Evolutionary conservation across 2,113 vertebrate genomes (phyloP), one percentile per base, ranked within the genome.

Genomic region (Siniperca knerii): DNA sequence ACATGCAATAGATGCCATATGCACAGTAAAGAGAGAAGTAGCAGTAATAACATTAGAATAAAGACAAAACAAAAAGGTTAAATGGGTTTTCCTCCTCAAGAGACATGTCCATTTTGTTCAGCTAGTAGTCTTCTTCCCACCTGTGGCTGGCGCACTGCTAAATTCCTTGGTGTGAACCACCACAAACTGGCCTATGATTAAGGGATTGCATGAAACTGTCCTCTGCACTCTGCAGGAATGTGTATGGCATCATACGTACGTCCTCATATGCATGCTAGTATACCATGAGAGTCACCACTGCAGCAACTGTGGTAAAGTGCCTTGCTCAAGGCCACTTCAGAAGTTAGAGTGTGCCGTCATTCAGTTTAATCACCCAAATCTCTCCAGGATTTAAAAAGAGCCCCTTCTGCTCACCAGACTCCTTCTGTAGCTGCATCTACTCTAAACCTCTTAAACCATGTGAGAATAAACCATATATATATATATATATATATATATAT

Each of bases 371-470:
- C 58, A 10, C 58, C 20, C 20, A 64, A 37, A 76, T 76, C 74
- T 50, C 44, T 23, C 29, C 23, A 10, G 60, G 74, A 76, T 64
- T 50, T 50, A 21, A 23, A 37, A 37, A 42, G 23, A 73, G 54
- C 70, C 54, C 70, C 58, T 23, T 75, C 73, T 75, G 73, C 58
- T 75, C 73, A n/a, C 58, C 42, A 61, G 73, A 62, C 25, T 50
- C 25, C 61, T 37, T 35, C 70, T 57, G 52, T 11, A 52, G 37
- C 71, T 42, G 52, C 70, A 18, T n/a, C 70, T 2, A 16, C 70
- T 72, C 52, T 12, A 74, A 60, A 18, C 40, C 55, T n/a, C 12
- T 18, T 33, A 70, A 70, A 29, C 15, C 66, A 68, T 37, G 33
- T 64, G 61, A 64, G 64, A 40, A 37, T 64, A 65, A 23, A 37